Conservation (phyloP, 2,888 invertebrate species). For the Rugalucina vietnamica region DNA sequence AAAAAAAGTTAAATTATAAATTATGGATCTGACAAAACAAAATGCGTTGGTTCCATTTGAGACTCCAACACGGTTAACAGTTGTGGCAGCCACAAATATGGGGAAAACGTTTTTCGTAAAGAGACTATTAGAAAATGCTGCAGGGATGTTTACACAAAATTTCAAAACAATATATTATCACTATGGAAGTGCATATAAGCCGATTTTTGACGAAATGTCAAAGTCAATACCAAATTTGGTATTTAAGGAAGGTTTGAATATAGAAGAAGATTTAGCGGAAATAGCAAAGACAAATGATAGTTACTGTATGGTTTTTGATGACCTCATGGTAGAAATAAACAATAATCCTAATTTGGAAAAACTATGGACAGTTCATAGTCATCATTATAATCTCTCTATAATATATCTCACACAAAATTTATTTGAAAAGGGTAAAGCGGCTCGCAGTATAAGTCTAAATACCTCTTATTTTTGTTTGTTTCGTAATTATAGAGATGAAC, state of each 20-base stretch:
- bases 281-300: neutral
- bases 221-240: constrained; percentile 10
- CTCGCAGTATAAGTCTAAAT: neutral
- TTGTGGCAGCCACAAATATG: neutral
- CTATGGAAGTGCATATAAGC: constrained; percentile 11
- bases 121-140: neutral
- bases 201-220: constrained; percentile 19
- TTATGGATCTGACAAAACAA: too few species aligned
- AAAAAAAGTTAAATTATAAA: too few species aligned
- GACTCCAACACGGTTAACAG: constrained; percentile 5
- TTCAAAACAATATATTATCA: constrained; percentile 14
- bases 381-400: constrained; percentile 33
- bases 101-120: constrained; percentile 19
- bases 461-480: neutral
- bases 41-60: constrained; percentile 5
- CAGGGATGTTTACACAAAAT: neutral
- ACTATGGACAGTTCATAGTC: constrained; percentile 15
- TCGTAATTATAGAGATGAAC: neutral
- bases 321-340: constrained; percentile 3
- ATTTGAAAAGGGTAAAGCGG: constrained; percentile 14
- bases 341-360: constrained; percentile 6
- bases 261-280: neutral
- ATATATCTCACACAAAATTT: constrained; percentile 35
- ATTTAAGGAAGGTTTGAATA: constrained; percentile 5
- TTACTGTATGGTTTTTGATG: constrained; percentile 6